Percentiles rank a stretch among this genome's conserved stretches.
These are phyloP conservation scores for Cerastis rubricosa DNA, from an alignment of 2,888 invertebrate species.

Conservation along the genomic window DNA sequence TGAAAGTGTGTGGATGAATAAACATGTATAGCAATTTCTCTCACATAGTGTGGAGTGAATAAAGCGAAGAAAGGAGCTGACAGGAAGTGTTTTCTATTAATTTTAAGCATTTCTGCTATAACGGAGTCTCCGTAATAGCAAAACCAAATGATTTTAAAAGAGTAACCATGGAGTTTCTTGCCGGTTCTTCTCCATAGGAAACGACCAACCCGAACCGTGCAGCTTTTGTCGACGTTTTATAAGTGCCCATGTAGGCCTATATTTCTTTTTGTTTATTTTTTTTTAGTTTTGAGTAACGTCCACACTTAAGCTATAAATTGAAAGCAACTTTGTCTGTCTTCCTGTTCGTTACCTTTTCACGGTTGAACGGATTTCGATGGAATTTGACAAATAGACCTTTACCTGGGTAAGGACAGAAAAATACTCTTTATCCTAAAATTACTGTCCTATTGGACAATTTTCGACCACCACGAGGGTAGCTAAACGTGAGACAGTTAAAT, in stretches of 20 bases:
- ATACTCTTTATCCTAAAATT: neutral
- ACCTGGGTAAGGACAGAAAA: neutral
- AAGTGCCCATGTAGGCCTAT: too few species aligned
- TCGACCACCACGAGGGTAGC: neutral
- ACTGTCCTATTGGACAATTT: neutral
- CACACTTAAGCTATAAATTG: neutral
- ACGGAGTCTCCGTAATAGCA: neutral
- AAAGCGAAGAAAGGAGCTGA: neutral
- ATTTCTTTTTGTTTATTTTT: too few species aligned
- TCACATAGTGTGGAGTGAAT: neutral
- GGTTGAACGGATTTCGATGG: neutral
- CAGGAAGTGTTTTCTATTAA: neutral
- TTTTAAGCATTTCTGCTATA: neutral
- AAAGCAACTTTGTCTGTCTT: neutral
- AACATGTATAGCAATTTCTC: constrained; percentile 10
- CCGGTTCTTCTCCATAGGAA: too few species aligned
- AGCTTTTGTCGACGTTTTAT: too few species aligned
- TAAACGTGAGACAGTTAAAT: too few species aligned
- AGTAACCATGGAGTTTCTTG: too few species aligned
- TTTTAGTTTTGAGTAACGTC: too few species aligned
- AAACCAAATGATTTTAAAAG: too few species aligned
- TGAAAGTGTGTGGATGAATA: constrained; percentile 18
- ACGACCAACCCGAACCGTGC: too few species aligned
- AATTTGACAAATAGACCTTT: neutral
- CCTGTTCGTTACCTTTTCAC: neutral